A percentile compares a stretch with the other conserved stretches of the same genome.
phyloP scores from a whole-genome alignment of 2,113 vertebrate species.

The Bombycilla garrulus region DNA sequence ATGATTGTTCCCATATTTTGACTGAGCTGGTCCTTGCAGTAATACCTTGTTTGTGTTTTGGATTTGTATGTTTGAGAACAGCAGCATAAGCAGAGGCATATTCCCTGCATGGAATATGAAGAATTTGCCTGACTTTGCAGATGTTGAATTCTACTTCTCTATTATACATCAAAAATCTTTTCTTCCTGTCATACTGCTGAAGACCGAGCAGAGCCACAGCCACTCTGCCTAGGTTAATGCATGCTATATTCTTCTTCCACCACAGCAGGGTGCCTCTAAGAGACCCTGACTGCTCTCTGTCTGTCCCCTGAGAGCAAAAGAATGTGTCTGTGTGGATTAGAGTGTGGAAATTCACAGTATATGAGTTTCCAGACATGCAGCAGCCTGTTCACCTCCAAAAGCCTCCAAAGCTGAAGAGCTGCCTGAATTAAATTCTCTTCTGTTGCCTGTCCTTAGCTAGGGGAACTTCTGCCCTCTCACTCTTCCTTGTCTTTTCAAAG shows the following conservation, averaged over 20 bases:
- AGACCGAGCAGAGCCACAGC: not conserved
- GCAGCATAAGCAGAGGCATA: not conserved
- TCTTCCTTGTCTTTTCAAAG: not conserved
- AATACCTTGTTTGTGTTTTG: not conserved
- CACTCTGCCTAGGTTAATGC: not conserved
- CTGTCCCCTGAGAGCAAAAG: not conserved
- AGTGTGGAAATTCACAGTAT: rapidly evolving
- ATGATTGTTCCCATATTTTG: not conserved
- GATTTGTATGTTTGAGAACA: not conserved
- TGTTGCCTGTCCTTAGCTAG: not conserved
- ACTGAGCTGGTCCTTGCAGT: not conserved
- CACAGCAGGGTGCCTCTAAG: not conserved
- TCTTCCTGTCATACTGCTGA: not conserved
- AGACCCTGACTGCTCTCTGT: not conserved
- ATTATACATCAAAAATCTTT: not conserved
- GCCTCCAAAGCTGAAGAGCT: not conserved
- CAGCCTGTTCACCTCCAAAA: not conserved
- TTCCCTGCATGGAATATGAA: not conserved
- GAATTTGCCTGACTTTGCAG: not conserved
- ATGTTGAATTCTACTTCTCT: not conserved
- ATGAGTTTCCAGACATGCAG: not conserved
- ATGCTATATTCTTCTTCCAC: not conserved
- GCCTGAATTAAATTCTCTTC: not conserved
- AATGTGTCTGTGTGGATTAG: not conserved
- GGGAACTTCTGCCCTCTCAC: not conserved